A percentile compares a stretch with the other conserved stretches of the same genome.
Conservation (phyloP, 2,797 vertebrate species). For the Phrynocephalus forsythii region DNA sequence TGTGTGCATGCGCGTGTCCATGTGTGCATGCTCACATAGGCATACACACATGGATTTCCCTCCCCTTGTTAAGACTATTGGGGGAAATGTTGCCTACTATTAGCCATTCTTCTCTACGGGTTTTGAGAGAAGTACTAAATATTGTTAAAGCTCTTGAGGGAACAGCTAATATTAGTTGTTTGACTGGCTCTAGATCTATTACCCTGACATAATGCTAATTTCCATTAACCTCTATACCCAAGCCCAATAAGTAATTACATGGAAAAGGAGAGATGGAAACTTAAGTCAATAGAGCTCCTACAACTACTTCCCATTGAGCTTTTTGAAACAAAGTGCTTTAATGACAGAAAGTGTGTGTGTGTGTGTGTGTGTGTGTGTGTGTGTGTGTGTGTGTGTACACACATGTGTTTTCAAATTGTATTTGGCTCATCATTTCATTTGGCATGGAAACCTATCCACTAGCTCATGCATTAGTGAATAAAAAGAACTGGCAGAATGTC, state of each 20-base stretch:
- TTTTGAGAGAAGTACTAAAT: conserved; percentile 28
- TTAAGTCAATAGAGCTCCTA: conserved; percentile 29
- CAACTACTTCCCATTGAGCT: neutral
- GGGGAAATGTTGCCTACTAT: neutral
- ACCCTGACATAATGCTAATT: conserved; percentile 22
- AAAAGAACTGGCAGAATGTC: neutral
- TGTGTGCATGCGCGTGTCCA: no score
- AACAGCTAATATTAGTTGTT: conserved; percentile 40
- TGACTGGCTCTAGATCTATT: conserved; percentile 35
- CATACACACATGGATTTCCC: no score
- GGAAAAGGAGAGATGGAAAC: conserved; percentile 11
- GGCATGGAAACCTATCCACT: neutral
- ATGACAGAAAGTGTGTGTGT: neutral
- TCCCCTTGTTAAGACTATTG: neutral
- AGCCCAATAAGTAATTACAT: conserved; percentile 47
- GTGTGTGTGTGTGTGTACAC: no score
- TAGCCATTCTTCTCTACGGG: conserved; percentile 3
- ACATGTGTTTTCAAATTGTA: neutral
- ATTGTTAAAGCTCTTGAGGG: conserved; percentile 12
- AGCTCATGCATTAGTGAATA: neutral
- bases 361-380: no score
- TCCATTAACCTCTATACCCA: conserved; percentile 35
- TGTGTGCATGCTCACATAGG: no score
- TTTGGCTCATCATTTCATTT: conserved; percentile 6
- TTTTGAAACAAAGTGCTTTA: conserved; percentile 2